phyloP scores from a whole-genome alignment of 2,888 invertebrate species.

The Osedax fenrisi region DNA sequence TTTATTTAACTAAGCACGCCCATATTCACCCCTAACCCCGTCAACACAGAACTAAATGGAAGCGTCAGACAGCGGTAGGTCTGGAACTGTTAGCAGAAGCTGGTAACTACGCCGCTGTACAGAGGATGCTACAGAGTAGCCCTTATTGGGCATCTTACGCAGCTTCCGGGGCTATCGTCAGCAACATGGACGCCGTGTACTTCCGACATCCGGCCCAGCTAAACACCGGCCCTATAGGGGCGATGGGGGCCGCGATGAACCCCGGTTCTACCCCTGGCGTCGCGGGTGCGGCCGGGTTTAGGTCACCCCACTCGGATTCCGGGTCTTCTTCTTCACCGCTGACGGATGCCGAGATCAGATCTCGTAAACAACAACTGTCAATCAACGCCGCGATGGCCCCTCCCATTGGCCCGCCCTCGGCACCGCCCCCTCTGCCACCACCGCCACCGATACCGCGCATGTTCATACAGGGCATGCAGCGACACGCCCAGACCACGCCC shows the following conservation, averaged over 20 bases:
- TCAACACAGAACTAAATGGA: slow-evolving; percentile 99
- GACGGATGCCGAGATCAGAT: neutral
- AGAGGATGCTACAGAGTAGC: slow-evolving; percentile 60
- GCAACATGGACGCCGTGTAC: slow-evolving; percentile 42
- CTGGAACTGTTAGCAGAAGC: slow-evolving; percentile 89
- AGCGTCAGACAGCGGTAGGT: slow-evolving; percentile 92
- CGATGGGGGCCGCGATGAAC: no score
- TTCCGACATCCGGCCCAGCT: slow-evolving; percentile 34
- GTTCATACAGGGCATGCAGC: slow-evolving; percentile 39
- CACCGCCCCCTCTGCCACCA: slow-evolving; percentile 30
- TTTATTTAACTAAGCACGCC: no score
- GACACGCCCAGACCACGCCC: slow-evolving; percentile 32
- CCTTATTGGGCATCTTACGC: slow-evolving; percentile 51
- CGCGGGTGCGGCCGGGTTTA: slow-evolving; percentile 33
- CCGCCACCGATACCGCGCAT: slow-evolving; percentile 45
- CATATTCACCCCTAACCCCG: no score
- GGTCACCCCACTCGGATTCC: slow-evolving; percentile 18
- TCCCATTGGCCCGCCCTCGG: no score
- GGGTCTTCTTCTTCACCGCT: neutral
- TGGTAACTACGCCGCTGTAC: slow-evolving; percentile 94
- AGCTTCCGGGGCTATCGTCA: slow-evolving; percentile 38
- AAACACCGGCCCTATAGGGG: slow-evolving; percentile 28
- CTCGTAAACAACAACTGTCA: no score
- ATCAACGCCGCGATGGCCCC: no score
- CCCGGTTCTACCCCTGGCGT: slow-evolving; percentile 27